Evolutionary conservation across 2,113 vertebrate genomes (phyloP), one percentile per base, ranked within the genome.

Genomic region (Aspidoscelis tigris): DNA sequence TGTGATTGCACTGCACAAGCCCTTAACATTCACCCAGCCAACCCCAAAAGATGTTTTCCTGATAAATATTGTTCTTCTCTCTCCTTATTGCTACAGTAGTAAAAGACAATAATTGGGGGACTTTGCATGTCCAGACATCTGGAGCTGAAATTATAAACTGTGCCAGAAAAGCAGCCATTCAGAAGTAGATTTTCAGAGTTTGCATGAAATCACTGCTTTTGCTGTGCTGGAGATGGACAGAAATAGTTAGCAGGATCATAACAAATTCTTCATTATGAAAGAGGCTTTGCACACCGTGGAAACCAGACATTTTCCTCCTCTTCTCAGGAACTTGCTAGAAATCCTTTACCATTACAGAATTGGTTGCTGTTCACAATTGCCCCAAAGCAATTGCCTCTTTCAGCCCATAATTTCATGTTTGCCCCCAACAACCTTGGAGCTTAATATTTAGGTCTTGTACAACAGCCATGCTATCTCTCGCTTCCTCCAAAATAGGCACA

Each of bases 381-480:
- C 70, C 41, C 44, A 26, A 64, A 53, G 7, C 24, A n/a, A 33
- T 33, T 64, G n/a, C 20, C 41, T 16, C 70, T 7, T 4, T 70
- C 9, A 18, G 33, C 72, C 20, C 68, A 76, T 55, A 83, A 68
- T 26, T 66, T 39, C 33, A 43, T 55, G 64, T 77, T 69, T 77
- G 64, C 44, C 74, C 64, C 11, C 33, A 83, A 70, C 47, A 76
- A 83, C 73, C 82, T 83, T 83, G 73, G 73, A 16, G 73, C 74
- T 22, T 16, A 76, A 8, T n/a, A 20, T 24, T 83, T 43, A 69
- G 66, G 39, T 41, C 66, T 77, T 78, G 47, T 78, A 58, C 50
- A 71, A 58, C 41, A 71, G 76, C 83, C 83, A 71, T 78, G 58
- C n/a, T n/a, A 1, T 81, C 47, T 81, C 68, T 81, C 11, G 81